A percentile compares a stretch with the other conserved stretches of the same genome.
Conservation (phyloP, 2,113 vertebrate species). For the Campylorhamphus procurvoides region DNA sequence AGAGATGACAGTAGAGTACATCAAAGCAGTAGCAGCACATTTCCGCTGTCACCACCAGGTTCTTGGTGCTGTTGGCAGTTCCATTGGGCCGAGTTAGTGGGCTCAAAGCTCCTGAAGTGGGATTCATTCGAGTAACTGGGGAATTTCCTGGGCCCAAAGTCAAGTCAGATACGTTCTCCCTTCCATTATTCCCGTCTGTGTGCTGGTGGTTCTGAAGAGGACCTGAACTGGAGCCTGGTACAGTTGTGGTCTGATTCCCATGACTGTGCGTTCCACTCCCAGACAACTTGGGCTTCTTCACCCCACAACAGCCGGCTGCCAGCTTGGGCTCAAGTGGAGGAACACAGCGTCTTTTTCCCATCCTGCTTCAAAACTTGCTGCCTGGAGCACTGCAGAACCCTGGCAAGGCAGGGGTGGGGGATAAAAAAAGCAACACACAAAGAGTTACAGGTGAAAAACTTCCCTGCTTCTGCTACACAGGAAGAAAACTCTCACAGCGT, state of each 20-base stretch:
- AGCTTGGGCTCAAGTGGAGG: slow-evolving; percentile 86
- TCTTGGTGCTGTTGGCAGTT: slow-evolving; percentile 83
- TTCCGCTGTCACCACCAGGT: slow-evolving; percentile 85
- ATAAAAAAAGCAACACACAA: neutral
- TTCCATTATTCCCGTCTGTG: slow-evolving; percentile 79
- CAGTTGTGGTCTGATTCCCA: slow-evolving; percentile 79
- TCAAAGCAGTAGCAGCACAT: slow-evolving; percentile 90
- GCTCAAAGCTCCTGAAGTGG: slow-evolving; percentile 82
- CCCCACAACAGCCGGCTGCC: slow-evolving; percentile 87
- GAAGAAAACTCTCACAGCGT: neutral
- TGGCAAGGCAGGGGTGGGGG: neutral
- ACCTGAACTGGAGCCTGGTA: slow-evolving; percentile 81
- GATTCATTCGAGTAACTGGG: slow-evolving; percentile 83
- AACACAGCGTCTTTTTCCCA: slow-evolving; percentile 88
- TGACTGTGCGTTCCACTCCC: slow-evolving; percentile 80
- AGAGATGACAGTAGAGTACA: slow-evolving; percentile 87
- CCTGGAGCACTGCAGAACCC: slow-evolving; percentile 79
- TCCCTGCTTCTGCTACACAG: neutral
- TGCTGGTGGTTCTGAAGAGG: slow-evolving; percentile 87
- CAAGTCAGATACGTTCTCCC: slow-evolving; percentile 82
- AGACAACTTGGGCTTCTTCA: slow-evolving; percentile 86
- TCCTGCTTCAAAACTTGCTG: slow-evolving; percentile 78
- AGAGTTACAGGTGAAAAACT: slow-evolving; percentile 14
- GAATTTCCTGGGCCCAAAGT: slow-evolving; percentile 82
- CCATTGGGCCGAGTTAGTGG: slow-evolving; percentile 82